These are phyloP conservation scores for Tinamus guttatus DNA, from an alignment of 2,113 vertebrate genomes.

Conservation along the genomic window DNA sequence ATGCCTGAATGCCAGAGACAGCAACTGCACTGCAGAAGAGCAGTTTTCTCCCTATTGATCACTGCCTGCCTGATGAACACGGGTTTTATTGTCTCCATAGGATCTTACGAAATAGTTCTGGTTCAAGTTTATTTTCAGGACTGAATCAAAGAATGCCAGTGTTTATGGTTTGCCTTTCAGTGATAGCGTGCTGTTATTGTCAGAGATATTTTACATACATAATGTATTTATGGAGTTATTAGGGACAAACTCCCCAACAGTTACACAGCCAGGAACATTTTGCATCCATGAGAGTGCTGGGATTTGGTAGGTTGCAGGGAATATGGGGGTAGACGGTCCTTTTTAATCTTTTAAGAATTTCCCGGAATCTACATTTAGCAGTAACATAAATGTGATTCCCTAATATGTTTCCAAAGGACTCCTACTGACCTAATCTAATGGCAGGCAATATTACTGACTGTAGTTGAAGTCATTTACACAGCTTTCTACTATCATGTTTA, in stretches of 20 bases:
- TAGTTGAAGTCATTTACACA: neutral
- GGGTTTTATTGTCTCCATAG: rapidly evolving
- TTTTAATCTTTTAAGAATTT: neutral
- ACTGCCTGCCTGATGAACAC: neutral
- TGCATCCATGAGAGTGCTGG: neutral
- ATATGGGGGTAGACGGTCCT: neutral
- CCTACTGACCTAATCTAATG: neutral
- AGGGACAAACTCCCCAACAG: neutral
- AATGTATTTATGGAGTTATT: neutral
- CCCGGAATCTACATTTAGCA: neutral
- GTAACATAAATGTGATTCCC: neutral
- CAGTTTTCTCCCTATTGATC: neutral
- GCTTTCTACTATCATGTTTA: neutral
- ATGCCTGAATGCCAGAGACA: neutral
- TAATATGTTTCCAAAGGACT: neutral
- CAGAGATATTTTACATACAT: neutral
- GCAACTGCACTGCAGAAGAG: neutral
- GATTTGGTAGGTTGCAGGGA: neutral
- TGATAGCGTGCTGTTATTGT: neutral
- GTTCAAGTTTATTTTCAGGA: neutral
- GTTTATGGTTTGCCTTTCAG: neutral
- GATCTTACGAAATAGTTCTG: neutral
- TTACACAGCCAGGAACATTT: neutral
- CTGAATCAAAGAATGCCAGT: neutral
- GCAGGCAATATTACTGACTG: neutral